Evolutionary conservation across 2,113 vertebrate genomes (phyloP), one percentile per base, ranked within the genome.

Genomic region (Thryonomys swinderianus): DNA sequence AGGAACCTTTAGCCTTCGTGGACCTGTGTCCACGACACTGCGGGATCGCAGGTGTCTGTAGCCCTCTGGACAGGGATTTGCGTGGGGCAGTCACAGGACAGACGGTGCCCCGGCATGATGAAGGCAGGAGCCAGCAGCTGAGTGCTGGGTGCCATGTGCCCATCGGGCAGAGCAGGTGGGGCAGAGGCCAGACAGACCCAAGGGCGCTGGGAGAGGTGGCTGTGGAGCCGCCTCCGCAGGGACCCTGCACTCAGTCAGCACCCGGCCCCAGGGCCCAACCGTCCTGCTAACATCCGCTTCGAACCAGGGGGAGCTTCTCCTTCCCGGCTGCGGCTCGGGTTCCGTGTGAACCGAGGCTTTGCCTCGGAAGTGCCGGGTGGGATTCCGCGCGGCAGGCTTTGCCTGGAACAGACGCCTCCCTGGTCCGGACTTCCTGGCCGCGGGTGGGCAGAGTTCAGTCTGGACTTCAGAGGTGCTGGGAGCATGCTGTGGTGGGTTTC

Each of bases 381-480:
- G 45, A 59, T 87, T 81, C 73, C 55, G 14, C n/a, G 91, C 79
- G 79, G 51, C 21, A 51, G 23, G 13, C 57, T 76, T 55, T 37
- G 10, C 74, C 86, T 55, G 0, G 20, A 27, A 80, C 82, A 61
- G 88, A 62, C 74, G 55, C 6, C 87, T 84, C 18, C 1, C 40
- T 30, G 17, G 48, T 67, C 32, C 78, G 73, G 25, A 45, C 71
- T 88, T 53, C 5, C 14, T 21, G 10, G 66, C 61, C 45, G n/a
- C 40, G 84, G 30, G n/a, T 37, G 17, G 59, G 94, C n/a, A 34
- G 90, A 76, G 62, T 83, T 91, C 69, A 92, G 53, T 76, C 74
- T 79, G 2, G 62, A 66, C 78, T 76, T 84, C 32, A 51, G 78
- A 64, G 64, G 25, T 45, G 20, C 90, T 86, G 82, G 59, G 59